phyloP scores from a whole-genome alignment of 2,888 invertebrate genomes.

The Heteromurus nitidus region DNA sequence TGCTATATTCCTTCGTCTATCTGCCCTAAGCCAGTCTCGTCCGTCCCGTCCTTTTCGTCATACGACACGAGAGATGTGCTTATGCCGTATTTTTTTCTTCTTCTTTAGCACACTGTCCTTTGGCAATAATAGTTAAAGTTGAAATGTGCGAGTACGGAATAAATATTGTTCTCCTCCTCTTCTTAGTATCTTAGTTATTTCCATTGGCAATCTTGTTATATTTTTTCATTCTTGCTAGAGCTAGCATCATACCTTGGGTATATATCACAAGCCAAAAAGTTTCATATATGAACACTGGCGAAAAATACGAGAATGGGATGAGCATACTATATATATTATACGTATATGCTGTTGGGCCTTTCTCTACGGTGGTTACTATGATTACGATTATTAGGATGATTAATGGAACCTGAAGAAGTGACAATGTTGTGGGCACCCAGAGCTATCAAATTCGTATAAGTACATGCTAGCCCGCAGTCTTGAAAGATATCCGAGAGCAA shows the following conservation, averaged over 20 bases:
- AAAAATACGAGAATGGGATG: conserved; percentile 1
- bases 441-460: conserved; percentile 37
- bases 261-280: too few species aligned
- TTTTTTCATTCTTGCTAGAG: too few species aligned
- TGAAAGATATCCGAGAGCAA: conserved; percentile 4
- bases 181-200: conserved; percentile 28
- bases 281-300: not conserved
- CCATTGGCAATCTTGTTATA: conserved; percentile 36
- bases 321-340: not conserved
- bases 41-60: conserved; percentile 15
- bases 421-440: conserved; percentile 50
- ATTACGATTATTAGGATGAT: conserved; percentile 60
- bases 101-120: not conserved
- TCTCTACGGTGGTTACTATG: conserved; percentile 45
- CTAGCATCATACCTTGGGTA: too few species aligned
- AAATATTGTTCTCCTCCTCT: conserved; percentile 41
- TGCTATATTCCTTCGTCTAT: not conserved
- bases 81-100: not conserved
- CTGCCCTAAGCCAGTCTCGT: conserved; percentile 21
- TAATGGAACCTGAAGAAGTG: conserved; percentile 60
- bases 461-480: conserved; percentile 13
- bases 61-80: too few species aligned
- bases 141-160: not conserved
- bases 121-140: conserved; percentile 3
- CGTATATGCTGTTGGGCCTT: not conserved